phyloP scores from a whole-genome alignment of 1,140 invertebrate genomes.

The Pygmarrhopalites habei region DNA sequence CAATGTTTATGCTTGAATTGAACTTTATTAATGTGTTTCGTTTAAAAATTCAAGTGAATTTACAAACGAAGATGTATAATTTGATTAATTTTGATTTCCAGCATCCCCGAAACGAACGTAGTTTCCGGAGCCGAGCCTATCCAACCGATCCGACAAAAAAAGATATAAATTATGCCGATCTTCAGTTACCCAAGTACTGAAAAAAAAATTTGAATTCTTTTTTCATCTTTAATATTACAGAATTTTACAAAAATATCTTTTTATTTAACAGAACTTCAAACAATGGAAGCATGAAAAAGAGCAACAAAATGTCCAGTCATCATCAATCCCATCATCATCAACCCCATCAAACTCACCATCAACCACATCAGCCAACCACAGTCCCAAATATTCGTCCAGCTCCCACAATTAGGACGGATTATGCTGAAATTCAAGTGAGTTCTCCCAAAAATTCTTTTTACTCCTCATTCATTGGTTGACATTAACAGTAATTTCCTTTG shows the following conservation, averaged over 20 bases:
- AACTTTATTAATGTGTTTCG: too few species aligned
- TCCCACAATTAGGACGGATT: slow-evolving; percentile 28
- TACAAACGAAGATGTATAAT: too few species aligned
- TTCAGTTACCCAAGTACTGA: slow-evolving; percentile 37
- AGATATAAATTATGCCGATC: slow-evolving; percentile 38
- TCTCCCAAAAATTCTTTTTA: too few species aligned
- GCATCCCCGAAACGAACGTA: slow-evolving; percentile 30
- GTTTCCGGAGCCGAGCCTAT: slow-evolving; percentile 30
- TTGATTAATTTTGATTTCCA: slow-evolving; percentile 2
- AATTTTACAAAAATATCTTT: too few species aligned
- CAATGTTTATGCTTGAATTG: too few species aligned
- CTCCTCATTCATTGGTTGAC: too few species aligned
- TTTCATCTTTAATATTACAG: too few species aligned
- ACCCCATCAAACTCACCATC: slow-evolving; percentile 16
- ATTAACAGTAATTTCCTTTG: too few species aligned
- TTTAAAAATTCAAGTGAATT: too few species aligned
- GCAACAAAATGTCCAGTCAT: slow-evolving; percentile 25
- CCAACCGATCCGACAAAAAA: slow-evolving; percentile 28
- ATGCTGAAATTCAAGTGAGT: slow-evolving; percentile 37
- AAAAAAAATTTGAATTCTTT: too few species aligned
- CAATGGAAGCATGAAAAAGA: slow-evolving; percentile 40
- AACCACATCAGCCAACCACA: slow-evolving; percentile 6
- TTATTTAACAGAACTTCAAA: too few species aligned
- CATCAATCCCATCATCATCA: slow-evolving; percentile 24
- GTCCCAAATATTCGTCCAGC: background rate